phyloP scores from a whole-genome alignment of 2,888 invertebrate species.

The Nebria salina region DNA sequence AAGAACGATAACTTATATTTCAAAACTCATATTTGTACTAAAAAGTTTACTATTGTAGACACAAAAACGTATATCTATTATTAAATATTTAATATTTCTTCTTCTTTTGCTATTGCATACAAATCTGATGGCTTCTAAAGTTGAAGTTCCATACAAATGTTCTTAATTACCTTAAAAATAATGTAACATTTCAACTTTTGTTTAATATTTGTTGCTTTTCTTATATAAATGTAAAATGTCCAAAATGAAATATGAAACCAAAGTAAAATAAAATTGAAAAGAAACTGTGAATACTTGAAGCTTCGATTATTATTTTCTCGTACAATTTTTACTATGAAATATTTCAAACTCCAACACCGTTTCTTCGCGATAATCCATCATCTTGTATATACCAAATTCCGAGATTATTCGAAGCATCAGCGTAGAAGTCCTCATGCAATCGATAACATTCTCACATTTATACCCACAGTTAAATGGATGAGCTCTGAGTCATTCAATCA shows the following conservation, averaged over 20 bases:
- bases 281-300: background rate
- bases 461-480: background rate
- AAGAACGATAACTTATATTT: no score
- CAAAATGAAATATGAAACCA: background rate
- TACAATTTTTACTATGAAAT: background rate
- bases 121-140: no score
- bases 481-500: no score
- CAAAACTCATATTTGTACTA: no score
- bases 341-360: background rate
- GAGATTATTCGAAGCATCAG: background rate
- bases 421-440: background rate
- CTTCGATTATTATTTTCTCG: background rate
- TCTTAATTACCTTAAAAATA: background rate
- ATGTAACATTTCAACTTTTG: background rate
- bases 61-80: no score
- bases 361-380: conserved; percentile 4
- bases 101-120: no score
- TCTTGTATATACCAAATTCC: background rate
- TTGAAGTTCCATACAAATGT: background rate
- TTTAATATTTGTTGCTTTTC: no score
- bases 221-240: background rate
- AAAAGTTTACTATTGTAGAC: no score
- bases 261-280: no score
- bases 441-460: background rate
- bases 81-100: no score